phyloP scores from a whole-genome alignment of 2,113 vertebrate species.

The Serilophus lunatus region DNA sequence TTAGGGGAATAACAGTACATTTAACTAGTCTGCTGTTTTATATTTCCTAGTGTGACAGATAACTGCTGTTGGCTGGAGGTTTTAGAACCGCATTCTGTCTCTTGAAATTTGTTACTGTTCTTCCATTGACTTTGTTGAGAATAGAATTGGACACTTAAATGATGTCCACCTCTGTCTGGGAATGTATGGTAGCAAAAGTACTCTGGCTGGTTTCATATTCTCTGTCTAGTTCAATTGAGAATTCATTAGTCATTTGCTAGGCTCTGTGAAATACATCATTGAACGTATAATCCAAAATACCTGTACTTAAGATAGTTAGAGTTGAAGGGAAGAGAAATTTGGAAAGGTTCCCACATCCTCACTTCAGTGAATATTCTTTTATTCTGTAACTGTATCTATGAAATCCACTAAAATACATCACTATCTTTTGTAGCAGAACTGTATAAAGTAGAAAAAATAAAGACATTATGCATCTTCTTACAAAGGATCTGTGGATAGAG shows the following conservation, averaged over 20 bases:
- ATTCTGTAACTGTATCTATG: background rate
- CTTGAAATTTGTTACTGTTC: background rate
- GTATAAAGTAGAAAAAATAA: background rate
- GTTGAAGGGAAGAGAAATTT: background rate
- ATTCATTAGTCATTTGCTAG: conserved; percentile 2
- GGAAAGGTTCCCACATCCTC: background rate
- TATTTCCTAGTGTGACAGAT: background rate
- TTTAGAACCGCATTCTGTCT: background rate
- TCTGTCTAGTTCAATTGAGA: background rate
- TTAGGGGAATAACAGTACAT: background rate
- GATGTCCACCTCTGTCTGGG: background rate
- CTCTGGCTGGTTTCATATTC: background rate
- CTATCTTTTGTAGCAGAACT: background rate
- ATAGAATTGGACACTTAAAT: background rate
- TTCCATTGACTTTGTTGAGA: background rate
- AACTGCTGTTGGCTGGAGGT: background rate
- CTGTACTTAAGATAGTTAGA: background rate
- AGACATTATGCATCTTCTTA: background rate
- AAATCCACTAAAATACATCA: background rate
- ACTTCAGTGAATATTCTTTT: background rate
- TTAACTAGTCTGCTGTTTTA: background rate
- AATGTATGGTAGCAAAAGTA: background rate
- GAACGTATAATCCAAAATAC: background rate
- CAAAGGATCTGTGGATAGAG: background rate
- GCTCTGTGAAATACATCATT: background rate